phyloP scores from a whole-genome alignment of 1,140 invertebrate genomes.

The Ruditapes philippinarum region DNA sequence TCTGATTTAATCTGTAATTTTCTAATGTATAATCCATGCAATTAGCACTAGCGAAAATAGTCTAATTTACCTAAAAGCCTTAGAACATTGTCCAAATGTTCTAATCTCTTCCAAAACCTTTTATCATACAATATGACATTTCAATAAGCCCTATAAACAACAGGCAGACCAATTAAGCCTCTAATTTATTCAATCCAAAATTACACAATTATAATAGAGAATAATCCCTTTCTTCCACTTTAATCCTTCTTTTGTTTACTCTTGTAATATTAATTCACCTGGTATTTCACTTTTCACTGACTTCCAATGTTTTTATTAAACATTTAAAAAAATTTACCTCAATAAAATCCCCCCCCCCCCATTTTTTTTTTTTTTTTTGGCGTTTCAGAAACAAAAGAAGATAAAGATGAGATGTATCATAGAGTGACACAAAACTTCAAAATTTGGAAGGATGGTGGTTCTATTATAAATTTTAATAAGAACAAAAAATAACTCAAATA shows the following conservation, averaged over 20 bases:
- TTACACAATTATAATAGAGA: constrained; percentile 54
- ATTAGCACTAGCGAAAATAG: not conserved
- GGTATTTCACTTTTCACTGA: constrained; percentile 2
- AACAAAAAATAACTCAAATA: no score
- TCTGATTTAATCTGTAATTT: not conserved
- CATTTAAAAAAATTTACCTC: not conserved
- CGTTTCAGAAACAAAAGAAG: no score
- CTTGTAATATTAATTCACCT: constrained; percentile 9
- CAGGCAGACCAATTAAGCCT: constrained; percentile 10
- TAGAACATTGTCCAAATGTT: not conserved
- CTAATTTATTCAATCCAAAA: constrained; percentile 2
- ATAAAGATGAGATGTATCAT: no score
- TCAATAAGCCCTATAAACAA: constrained; percentile 53
- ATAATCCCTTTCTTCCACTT: constrained; percentile 25
- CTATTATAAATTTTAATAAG: no score
- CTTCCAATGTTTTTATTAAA: constrained; percentile 10
- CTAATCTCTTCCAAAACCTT: not conserved
- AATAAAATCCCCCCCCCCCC: not conserved
- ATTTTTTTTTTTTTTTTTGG: no score
- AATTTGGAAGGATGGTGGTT: no score
- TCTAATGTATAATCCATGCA: not conserved
- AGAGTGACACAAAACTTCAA: no score
- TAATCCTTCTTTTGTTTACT: constrained; percentile 55
- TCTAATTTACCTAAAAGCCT: constrained; percentile 16
- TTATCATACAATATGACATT: constrained; percentile 8